These are phyloP conservation scores for Pandemis corylana DNA, from an alignment of 2,888 invertebrate species.

Conservation along the genomic window DNA sequence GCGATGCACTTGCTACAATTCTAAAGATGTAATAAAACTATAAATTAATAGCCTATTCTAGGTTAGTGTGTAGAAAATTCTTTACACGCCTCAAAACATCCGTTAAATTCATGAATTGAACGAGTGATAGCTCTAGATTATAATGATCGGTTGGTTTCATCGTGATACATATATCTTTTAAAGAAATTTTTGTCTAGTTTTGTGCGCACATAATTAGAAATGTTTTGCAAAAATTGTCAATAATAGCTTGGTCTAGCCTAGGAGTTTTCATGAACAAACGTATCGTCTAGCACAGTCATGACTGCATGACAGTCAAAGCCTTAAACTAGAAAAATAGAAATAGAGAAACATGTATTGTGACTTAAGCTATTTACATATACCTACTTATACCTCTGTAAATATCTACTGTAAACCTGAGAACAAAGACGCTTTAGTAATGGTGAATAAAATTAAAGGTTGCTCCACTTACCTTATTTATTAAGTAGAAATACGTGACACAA, in stretches of 20 bases:
- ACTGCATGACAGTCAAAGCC: too few relatives aligned
- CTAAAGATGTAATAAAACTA: slow-evolving; percentile 47
- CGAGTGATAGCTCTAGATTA: slow-evolving; percentile 45
- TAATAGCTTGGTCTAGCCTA: too few relatives aligned
- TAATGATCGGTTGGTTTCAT: slow-evolving; percentile 2
- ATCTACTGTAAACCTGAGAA: not conserved
- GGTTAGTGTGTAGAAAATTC: slow-evolving; percentile 49
- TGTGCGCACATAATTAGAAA: too few relatives aligned
- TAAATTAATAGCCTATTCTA: slow-evolving; percentile 44
- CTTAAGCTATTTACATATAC: too few relatives aligned
- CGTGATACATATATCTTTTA: not conserved
- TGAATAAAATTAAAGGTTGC: slow-evolving; percentile 39
- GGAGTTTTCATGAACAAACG: too few relatives aligned
- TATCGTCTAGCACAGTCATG: too few relatives aligned
- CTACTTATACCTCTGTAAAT: too few relatives aligned
- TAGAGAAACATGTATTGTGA: too few relatives aligned
- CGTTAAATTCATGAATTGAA: slow-evolving; percentile 54
- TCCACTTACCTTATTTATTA: slow-evolving; percentile 41
- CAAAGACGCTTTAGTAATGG: not conserved
- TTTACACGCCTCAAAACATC: slow-evolving; percentile 45
- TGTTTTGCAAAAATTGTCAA: too few relatives aligned
- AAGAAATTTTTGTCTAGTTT: not conserved
- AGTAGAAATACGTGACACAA: slow-evolving; percentile 38
- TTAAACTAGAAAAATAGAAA: too few relatives aligned
- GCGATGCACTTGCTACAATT: slow-evolving; percentile 45